These are phyloP conservation scores for Mormyrus lacerda DNA, from an alignment of 2,113 vertebrate genomes.

Conservation along the genomic window DNA sequence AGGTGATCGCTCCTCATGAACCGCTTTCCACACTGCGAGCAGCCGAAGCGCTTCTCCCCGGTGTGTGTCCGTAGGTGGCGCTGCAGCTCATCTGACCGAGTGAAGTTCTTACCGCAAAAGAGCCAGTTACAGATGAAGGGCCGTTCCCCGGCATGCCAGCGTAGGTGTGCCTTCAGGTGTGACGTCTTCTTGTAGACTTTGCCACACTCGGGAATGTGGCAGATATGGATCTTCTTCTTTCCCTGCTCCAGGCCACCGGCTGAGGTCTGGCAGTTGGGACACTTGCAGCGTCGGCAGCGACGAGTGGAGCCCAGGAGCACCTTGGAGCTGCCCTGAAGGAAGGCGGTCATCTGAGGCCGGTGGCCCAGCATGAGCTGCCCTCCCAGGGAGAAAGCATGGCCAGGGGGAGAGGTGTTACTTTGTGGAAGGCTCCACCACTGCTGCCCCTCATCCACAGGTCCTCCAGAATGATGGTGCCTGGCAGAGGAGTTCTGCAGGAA, in stretches of 20 bases:
- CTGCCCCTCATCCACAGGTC: constrained; percentile 32
- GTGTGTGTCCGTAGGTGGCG: constrained; percentile 60
- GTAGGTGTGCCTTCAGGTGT: constrained; percentile 62
- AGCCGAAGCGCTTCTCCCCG: constrained; percentile 55
- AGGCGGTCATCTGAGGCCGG: constrained; percentile 38
- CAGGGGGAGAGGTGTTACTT: constrained; percentile 1
- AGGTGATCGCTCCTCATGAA: constrained; percentile 60
- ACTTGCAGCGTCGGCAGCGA: constrained; percentile 45
- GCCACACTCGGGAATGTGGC: constrained; percentile 57
- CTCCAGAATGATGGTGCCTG: constrained; percentile 20
- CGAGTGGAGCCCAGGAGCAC: constrained; percentile 33
- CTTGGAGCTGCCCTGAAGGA: constrained; percentile 44
- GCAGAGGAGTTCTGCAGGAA: constrained; percentile 34
- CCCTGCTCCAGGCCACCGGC: constrained; percentile 32
- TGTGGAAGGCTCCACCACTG: constrained; percentile 50
- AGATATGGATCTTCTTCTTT: constrained; percentile 52
- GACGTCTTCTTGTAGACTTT: constrained; percentile 63
- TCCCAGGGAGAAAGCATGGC: constrained; percentile 38
- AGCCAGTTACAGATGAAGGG: constrained; percentile 63
- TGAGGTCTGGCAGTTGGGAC: constrained; percentile 47
- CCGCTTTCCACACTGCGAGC: constrained; percentile 50
- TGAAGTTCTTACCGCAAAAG: constrained; percentile 63
- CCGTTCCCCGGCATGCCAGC: constrained; percentile 59
- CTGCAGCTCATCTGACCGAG: constrained; percentile 59
- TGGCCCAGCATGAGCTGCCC: constrained; percentile 38